phyloP scores from a whole-genome alignment of 2,797 vertebrate species.

The Notamacropus eugenii region DNA sequence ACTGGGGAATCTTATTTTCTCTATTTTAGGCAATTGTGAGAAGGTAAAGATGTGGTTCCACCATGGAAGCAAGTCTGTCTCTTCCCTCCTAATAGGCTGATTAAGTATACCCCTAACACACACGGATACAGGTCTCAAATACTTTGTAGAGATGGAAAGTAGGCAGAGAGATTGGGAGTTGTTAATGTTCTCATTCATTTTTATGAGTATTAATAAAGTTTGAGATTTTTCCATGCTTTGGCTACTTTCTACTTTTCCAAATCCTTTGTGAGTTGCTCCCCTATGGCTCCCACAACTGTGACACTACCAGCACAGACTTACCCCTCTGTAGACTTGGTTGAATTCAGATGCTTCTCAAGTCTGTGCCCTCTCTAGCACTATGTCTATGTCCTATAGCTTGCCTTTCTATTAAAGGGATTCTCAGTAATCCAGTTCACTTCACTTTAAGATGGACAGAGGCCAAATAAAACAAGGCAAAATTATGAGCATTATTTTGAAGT shows the following conservation, averaged over 20 bases:
- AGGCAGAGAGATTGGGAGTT: background rate
- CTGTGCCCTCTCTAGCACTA: background rate
- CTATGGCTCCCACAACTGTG: background rate
- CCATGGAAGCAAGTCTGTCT: background rate
- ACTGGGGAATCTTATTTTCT: too few species aligned
- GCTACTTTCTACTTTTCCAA: slow-evolving; percentile 13
- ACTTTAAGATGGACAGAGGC: background rate
- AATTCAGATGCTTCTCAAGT: slow-evolving; percentile 20
- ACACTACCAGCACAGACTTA: too few species aligned
- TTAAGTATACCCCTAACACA: background rate
- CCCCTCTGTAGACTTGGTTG: too few species aligned
- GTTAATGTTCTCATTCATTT: slow-evolving; percentile 22
- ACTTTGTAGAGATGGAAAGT: background rate
- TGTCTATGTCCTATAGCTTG: background rate
- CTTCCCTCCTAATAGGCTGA: slow-evolving; percentile 15
- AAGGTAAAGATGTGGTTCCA: too few species aligned
- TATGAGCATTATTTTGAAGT: background rate
- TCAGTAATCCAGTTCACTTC: background rate
- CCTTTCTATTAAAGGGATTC: background rate
- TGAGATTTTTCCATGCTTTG: background rate
- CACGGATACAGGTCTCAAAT: background rate
- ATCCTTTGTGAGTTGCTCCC: slow-evolving; percentile 8
- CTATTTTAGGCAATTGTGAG: too few species aligned
- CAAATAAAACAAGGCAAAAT: background rate
- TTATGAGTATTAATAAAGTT: background rate